Evolutionary conservation across 2,113 vertebrate species (phyloP).

Genomic region (Gnathonemus echidnorhynchus): DNA sequence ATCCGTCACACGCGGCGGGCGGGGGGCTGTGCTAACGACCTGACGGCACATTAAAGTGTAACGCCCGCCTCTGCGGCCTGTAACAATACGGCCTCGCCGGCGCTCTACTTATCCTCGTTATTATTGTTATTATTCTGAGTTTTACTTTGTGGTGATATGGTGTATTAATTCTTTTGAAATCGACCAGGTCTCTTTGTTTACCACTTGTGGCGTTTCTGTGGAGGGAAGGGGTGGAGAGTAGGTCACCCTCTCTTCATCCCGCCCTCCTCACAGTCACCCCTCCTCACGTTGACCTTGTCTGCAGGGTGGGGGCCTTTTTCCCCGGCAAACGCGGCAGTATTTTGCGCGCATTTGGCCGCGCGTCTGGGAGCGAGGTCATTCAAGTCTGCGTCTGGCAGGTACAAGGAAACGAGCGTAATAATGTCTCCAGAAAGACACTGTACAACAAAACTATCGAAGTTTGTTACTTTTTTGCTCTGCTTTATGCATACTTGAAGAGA

Average conservation of each 20-base stretch:
- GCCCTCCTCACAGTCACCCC: background rate
- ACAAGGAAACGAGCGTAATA: background rate
- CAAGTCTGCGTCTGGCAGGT: background rate
- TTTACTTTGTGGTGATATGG: background rate
- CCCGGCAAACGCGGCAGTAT: background rate
- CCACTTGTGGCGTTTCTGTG: background rate
- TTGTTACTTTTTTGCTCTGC: background rate
- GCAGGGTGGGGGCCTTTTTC: background rate
- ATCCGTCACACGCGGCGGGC: background rate
- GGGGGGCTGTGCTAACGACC: constrained; percentile 22
- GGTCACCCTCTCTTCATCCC: background rate
- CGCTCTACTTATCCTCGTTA: background rate
- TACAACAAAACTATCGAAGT: background rate
- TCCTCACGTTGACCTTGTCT: background rate
- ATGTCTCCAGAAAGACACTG: background rate
- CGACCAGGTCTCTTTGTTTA: background rate
- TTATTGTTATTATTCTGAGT: background rate
- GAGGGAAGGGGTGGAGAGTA: constrained; percentile 16
- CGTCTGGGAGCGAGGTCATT: background rate
- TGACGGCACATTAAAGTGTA: background rate
- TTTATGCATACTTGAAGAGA: background rate
- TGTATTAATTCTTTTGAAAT: background rate
- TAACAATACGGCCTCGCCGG: background rate
- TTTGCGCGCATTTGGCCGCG: background rate
- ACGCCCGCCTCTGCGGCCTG: background rate